A percentile compares a stretch with the other conserved stretches of the same genome.
phyloP scores from a whole-genome alignment of 1,140 invertebrate genomes.

The Olivierus martensii region DNA sequence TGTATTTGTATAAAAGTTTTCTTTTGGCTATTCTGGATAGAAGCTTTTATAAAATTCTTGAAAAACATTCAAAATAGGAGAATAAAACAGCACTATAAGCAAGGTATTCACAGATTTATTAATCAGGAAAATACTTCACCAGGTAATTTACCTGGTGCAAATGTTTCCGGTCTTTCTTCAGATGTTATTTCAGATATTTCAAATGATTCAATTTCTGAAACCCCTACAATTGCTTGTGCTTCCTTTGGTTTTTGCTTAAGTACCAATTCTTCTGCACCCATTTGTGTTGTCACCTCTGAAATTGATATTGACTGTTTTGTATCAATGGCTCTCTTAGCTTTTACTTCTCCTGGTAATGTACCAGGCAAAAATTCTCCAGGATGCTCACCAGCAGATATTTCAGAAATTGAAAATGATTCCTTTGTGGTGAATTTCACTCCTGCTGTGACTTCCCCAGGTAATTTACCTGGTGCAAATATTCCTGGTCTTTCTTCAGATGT shows the following conservation, averaged over 20 bases:
- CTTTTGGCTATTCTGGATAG: no score
- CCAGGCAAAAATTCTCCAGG: constrained; percentile 8
- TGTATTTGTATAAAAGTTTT: no score
- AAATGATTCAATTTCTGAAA: constrained; percentile 4
- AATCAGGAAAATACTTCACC: no score
- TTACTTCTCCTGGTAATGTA: neutral
- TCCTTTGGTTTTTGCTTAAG: neutral
- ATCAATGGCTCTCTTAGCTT: neutral
- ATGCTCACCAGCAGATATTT: constrained; percentile 11
- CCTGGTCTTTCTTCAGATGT: constrained; percentile 12
- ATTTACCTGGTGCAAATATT: constrained; percentile 11
- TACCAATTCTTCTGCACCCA: neutral
- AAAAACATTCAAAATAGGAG: no score
- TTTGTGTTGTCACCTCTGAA: neutral
- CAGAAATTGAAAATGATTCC: constrained; percentile 15
- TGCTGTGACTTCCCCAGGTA: constrained; percentile 17
- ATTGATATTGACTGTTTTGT: neutral
- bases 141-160: constrained; percentile 1
- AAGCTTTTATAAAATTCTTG: no score
- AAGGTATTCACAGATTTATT: no score
- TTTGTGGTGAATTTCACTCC: constrained; percentile 7
- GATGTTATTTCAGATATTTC: constrained; percentile 6
- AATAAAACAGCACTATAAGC: no score
- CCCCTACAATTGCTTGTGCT: neutral
- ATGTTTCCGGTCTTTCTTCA: constrained; percentile 4